These are phyloP conservation scores for Meloidogyne chitwoodi DNA, from an alignment of 1,140 invertebrate species.

Conservation along the genomic window DNA sequence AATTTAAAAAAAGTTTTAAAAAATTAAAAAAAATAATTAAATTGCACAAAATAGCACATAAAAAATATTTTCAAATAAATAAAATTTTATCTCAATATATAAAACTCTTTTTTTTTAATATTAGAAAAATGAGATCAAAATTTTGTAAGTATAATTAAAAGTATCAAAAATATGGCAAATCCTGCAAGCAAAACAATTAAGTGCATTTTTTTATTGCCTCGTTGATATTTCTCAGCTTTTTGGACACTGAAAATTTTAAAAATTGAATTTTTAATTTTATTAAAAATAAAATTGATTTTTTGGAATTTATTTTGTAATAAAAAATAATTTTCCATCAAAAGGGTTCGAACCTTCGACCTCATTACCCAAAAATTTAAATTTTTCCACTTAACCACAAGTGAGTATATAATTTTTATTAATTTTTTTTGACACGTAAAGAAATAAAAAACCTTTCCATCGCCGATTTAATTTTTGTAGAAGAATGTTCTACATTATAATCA, in stretches of 20 bases:
- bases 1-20: background rate
- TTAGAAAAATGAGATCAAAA: slow-evolving; percentile 45
- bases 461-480: slow-evolving; percentile 61
- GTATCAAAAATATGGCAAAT: slow-evolving; percentile 61
- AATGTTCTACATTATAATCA: slow-evolving; percentile 64
- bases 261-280: too few relatives aligned
- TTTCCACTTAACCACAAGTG: too few relatives aligned
- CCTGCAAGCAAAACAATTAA: slow-evolving; percentile 61
- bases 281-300: too few relatives aligned
- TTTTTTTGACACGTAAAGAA: too few relatives aligned
- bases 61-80: background rate
- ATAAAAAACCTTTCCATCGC: slow-evolving; percentile 48
- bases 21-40: background rate
- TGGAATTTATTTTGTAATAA: background rate
- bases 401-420: too few relatives aligned
- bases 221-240: slow-evolving; percentile 64
- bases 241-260: slow-evolving; percentile 58
- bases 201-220: slow-evolving; percentile 63
- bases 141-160: slow-evolving; percentile 62
- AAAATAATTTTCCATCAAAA: background rate
- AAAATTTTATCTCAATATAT: background rate
- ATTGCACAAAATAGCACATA: background rate
- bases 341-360: too few relatives aligned
- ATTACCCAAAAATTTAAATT: too few relatives aligned
- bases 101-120: background rate